Base-by-base conservation (phyloP, 2,797 vertebrate genomes). In the Buphagus erythrorhynchus region DNA sequence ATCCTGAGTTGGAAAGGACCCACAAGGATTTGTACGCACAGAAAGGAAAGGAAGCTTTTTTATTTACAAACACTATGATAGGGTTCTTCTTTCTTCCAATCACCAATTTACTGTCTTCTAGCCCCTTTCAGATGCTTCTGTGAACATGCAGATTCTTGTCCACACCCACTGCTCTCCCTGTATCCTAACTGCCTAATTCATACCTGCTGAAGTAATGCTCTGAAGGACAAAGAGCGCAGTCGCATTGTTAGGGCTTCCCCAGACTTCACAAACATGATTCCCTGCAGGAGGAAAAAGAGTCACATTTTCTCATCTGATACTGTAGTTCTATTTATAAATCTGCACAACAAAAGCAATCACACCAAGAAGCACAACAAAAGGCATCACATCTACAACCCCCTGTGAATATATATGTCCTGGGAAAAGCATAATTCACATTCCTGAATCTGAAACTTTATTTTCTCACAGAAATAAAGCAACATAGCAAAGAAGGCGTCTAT, bases 251-350 rank as follows among this genome's bases (percentile, higher is more conserved):
- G 86, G 6, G 85, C 84, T 92, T 98, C 97, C 48, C 97, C 97
- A 84, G 97, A 97, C 66, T 94, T 97, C 57, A 95, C 97, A 97
- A 98, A 98, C 90, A 92, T 93, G 83, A 98, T 96, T 28, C 97
- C 97, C 97, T 97, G 72, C 9, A 58, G 55, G 52, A 86, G 26
- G 29, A 77, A 31, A 62, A 31, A 52, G 3, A 57, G 36, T 78
- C 33, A 25, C 10, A 14, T 69, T 92, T 90, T 86, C 74, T 82
- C 71, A 85, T 62, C 21, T 82, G 38, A 42, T 54, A 35, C 18
- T 79, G 58, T 61, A 87, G 61, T 7, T 67, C 28, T 46, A 18
- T 80, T 94, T 67, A 46, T 51, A 68, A 65, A 51, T 54, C 52
- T 6, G 12, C n/a, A 40, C 38, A 61, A 75, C n/a, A 88, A 67